Base-by-base conservation (phyloP, 2,888 invertebrate species). In the Rhagonycha fulva region DNA sequence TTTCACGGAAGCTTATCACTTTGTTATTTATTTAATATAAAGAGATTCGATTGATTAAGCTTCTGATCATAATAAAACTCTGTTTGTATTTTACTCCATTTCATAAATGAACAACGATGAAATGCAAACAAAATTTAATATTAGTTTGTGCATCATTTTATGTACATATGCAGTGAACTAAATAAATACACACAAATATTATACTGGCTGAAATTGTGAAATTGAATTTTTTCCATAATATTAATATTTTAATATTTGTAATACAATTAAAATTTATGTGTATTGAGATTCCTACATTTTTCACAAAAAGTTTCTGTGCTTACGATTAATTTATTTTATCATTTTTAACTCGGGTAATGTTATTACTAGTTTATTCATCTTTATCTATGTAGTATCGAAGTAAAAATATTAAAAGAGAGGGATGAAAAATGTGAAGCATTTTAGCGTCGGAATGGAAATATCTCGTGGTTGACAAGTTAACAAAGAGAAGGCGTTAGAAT, bases 401-500 rank as follows among this genome's bases (percentile, higher is more conserved):
- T 60, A 68, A 14, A 61, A 63, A 63, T 68, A 70, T 70, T 68
- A 75, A 71, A 60, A 70, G 67, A 74, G 69, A 47, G 68, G 67
- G 74, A 76, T 73, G 71, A 76, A 76, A 77, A 76, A 78, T 78
- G 61, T 24, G 72, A 82, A 78, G 81, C 77, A 80, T 83, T 82
- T 84, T 83, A 79, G 68, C 76, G 76, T 77, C 78, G 81, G 81
- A 82, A 82, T 82, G 84, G 81, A 83, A 85, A 84, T 84, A 85
- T 84, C 82, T 85, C 81, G 82, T 83, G 84, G 85, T 83, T 83
- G 84, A 85, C 83, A 84, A 82, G 83, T 83, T 83, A 85, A 85
- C 85, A 86, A 85, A 83, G 83, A 82, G 78, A 80, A 80, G 81
- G 82, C 82, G 82, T 82, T 82, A 81, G 82, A 82, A 81, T 83